Evolutionary conservation across 2,888 invertebrate species (phyloP), one percentile per base, ranked within the genome.

Genomic region (Tanypteryx hageni): DNA sequence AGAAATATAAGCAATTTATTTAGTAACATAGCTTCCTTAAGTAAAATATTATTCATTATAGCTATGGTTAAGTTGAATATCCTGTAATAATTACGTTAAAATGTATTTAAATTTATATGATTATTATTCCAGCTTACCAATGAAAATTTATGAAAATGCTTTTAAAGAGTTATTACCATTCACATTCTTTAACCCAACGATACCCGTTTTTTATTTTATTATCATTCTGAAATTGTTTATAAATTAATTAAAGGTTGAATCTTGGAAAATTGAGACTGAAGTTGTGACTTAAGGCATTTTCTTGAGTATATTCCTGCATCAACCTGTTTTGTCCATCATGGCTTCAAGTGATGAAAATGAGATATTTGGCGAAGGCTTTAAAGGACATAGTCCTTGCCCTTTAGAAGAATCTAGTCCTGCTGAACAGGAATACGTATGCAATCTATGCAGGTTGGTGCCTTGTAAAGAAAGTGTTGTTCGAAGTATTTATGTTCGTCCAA

Each of bases 401-500:
- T 94, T 95, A 93, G 95, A 95, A 93, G 95, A 95, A 93, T 94
- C 95, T 81, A 94, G 95, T 92, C 94, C 95, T 57, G 86, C 92
- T 93, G 95, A 94, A 16, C 95, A 96, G 94, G 96, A 96, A 94
- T 96, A 96, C 95, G 96, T 96, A 94, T 97, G 97, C 95, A 96
- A 96, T 95, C 96, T 96, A 94, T 97, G 97, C 96, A 92, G 81
- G 86, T 92, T 76, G 18, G 91, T 59, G 8, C 8, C 59, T 68
- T 13, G 8, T 82, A 13, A n/a, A 13, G 44, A 10, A 31, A 76
- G 56, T 92, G 11, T 27, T 16, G 57, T 18, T 44, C n/a, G 16
- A 92, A n/a, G 13, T 58, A 13, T 58, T 57, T 16, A 7, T 8
- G 18, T 8, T 13, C 18, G 31, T n/a, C n/a, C 44, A 27, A 14